Base-by-base conservation (phyloP, 2,113 vertebrate species). In the Corvus cornix region DNA sequence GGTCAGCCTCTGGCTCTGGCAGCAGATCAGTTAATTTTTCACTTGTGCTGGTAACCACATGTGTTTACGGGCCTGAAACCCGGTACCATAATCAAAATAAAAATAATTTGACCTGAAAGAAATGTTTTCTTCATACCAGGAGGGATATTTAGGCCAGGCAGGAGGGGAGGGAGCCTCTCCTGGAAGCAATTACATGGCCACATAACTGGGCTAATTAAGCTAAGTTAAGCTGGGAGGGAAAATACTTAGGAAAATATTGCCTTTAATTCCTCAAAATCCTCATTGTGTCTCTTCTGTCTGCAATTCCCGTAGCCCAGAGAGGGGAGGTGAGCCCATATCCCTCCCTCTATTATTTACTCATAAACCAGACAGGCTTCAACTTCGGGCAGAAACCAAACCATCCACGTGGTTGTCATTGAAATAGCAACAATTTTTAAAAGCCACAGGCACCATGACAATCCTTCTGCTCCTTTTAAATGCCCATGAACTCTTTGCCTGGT, bases 141-240 rank as follows among this genome's bases (percentile, higher is more conserved):
- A 94, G 63, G 79, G 79, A 39, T 90, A 92, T 94, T 92, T 79
- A 69, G 86, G 90, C 90, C 94, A 84, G 51, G 90, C 85, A 90
- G 92, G 90, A 93, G 85, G 63, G 90, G 39, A 89, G 39, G 46
- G 90, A 88, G 72, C 83, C 0, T 0, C 68, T 95, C 90, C 94
- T 96, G 95, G 94, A 97, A 96, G 94, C 95, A 96, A 93, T 94
- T 96, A 96, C 83, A 74, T 63, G 88, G 85, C 79, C 62, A 77
- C 83, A 67, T 94, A 90, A 90, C 90, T 84, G 86, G 76, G 76
- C 88, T 96, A 94, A 95, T 95, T 90, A 95, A 90, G 85, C 39
- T 41, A 41, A 77, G 85, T 92, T 95, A 59, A 80, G 30, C 64
- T 90, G 72, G 72, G 72, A 81, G 44, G 53, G 64, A 93, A 48